phyloP scores from a whole-genome alignment of 2,113 vertebrate species.

The Elephas maximus region DNA sequence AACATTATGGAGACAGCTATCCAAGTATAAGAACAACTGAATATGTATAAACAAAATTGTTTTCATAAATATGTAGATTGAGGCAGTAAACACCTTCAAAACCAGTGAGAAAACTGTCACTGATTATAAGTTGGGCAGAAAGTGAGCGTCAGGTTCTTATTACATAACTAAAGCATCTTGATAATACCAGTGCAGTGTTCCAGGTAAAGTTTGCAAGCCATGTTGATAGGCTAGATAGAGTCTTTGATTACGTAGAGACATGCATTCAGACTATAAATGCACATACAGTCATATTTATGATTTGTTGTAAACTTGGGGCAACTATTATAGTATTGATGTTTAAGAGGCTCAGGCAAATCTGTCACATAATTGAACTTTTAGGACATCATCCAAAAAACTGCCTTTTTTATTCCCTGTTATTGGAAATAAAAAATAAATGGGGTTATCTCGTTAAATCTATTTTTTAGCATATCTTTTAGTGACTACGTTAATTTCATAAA shows the following conservation, averaged over 20 bases:
- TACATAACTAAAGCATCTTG: conserved; percentile 67
- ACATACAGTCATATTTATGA: neutral
- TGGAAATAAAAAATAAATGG: conserved; percentile 59
- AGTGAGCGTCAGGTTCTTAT: conserved; percentile 25
- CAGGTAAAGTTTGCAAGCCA: conserved; percentile 71
- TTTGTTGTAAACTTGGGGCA: neutral
- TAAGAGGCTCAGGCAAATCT: conserved; percentile 58
- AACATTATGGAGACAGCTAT: conserved; percentile 73
- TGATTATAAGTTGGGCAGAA: conserved; percentile 58
- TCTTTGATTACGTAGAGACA: conserved; percentile 45
- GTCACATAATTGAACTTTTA: conserved; percentile 32
- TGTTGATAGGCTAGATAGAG: neutral
- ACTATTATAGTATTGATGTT: neutral
- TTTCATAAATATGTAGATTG: conserved; percentile 68
- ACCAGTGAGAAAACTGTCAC: conserved; percentile 67
- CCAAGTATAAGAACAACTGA: conserved; percentile 53
- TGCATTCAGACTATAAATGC: neutral
- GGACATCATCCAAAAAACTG: conserved; percentile 50
- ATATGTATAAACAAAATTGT: conserved; percentile 79
- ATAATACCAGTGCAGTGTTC: conserved; percentile 69
- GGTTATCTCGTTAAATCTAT: conserved; percentile 30
- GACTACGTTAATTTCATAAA: neutral
- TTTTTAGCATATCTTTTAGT: conserved; percentile 20
- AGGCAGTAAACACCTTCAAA: conserved; percentile 77
- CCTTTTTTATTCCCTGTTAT: conserved; percentile 46